These are phyloP conservation scores for Gymnogyps californianus DNA, from an alignment of 2,113 vertebrate genomes.

Conservation along the genomic window DNA sequence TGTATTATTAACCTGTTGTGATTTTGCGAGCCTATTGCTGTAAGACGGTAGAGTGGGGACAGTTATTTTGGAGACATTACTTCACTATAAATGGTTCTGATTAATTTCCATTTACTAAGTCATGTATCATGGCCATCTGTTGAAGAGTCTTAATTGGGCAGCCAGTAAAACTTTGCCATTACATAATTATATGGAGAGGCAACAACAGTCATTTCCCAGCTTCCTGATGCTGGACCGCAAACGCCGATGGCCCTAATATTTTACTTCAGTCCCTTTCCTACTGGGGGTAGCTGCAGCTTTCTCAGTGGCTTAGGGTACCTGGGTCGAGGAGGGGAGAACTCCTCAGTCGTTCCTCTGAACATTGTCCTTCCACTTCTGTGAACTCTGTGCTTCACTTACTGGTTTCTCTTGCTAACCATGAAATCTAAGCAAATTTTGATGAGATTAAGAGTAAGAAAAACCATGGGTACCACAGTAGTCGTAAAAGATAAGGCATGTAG, in stretches of 20 bases:
- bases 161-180: conserved; percentile 40
- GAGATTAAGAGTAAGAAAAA: neutral
- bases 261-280: neutral
- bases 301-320: neutral
- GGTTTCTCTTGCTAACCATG: neutral
- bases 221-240: neutral
- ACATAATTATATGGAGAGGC: neutral
- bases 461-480: neutral
- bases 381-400: neutral
- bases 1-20: neutral
- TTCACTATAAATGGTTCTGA: conserved; percentile 53
- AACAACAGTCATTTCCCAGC: conserved; percentile 14
- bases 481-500: neutral
- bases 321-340: neutral
- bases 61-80: conserved; percentile 69
- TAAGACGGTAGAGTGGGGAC: neutral
- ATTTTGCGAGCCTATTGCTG: neutral
- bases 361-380: neutral
- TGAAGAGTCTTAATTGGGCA: conserved; percentile 33
- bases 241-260: neutral
- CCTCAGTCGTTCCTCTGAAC: neutral
- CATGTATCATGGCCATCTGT: conserved; percentile 38
- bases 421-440: neutral
- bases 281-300: neutral
- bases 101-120: conserved; percentile 47